Evolutionary conservation across 1,140 invertebrate genomes (phyloP), one percentile per base, ranked within the genome.

Genomic region (Hirudo medicinalis): DNA sequence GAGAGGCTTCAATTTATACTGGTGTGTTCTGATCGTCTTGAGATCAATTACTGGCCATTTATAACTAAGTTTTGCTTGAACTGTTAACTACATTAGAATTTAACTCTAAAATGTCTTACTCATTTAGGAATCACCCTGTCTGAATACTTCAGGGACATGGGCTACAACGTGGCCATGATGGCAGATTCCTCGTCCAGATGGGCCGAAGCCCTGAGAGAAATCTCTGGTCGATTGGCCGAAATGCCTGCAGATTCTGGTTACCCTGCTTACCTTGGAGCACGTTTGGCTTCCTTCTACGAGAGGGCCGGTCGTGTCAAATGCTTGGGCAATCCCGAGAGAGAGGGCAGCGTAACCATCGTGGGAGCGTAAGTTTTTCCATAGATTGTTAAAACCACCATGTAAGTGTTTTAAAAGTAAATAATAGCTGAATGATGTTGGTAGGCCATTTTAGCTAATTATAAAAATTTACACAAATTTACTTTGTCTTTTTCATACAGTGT

Each of bases 91-190:
- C 32, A 54, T 20, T 54, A 17, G n/a, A 72, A 20, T 49, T 20
- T n/a, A 20, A 74, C 73, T 54, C 36, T 25, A 36, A 36, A 36
- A 36, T 36, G 32, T 70, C 49, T 40, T n/a, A n/a, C n/a, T n/a
- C n/a, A 17, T 69, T n/a, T 76, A 89, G 91, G 92, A 80, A 99
- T 99, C 81, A 99, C 95, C 0, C 83, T 99, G 2, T 96, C 94
- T 32, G 96, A 98, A 83, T 99, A 98, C 83, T 99, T 97, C 84
- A 83, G 87, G 78, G 94, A 99, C 82, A 98, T 99, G 96, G 97
- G 97, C 83, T 97, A 97, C 86, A 96, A 99, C 81, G 96, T 99
- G 36, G 95, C 96, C 71, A 99, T 99, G 97, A 99, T 99, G 97
- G 97, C 97, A 77, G 97, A 99, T 84, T 99, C 96, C n/a, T 99